These are phyloP conservation scores for Drosophila fulvimacula DNA, from an alignment of 2,888 invertebrate genomes.

Conservation along the genomic window DNA sequence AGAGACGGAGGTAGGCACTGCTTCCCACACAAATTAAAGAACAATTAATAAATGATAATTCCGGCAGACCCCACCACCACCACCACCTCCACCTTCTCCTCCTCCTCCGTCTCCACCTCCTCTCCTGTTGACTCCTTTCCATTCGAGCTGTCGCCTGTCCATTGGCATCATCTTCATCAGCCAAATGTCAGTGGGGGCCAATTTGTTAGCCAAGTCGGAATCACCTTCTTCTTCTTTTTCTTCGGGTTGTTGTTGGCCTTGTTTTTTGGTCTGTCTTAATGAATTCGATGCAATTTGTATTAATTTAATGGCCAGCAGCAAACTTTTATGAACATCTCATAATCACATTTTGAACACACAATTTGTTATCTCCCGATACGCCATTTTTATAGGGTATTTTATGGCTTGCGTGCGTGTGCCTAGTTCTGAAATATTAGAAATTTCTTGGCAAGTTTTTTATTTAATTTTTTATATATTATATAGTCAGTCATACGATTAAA, in stretches of 20 bases:
- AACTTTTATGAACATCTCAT: constrained; percentile 65
- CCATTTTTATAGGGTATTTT: constrained; percentile 13
- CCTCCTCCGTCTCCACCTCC: not conserved
- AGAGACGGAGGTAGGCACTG: constrained; percentile 23
- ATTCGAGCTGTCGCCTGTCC: constrained; percentile 38
- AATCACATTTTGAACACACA: constrained; percentile 68
- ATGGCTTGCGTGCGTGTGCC: not conserved
- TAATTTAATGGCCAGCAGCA: constrained; percentile 66
- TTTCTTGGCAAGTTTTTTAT: no score
- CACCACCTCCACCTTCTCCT: not conserved
- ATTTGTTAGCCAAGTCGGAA: constrained; percentile 45
- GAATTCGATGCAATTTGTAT: constrained; percentile 69
- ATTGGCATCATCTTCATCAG: constrained; percentile 42
- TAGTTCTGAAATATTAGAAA: not conserved
- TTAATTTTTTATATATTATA: no score
- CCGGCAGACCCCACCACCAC: not conserved
- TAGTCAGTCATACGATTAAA: no score
- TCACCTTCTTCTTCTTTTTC: not conserved
- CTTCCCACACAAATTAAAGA: constrained; percentile 78
- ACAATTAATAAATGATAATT: constrained; percentile 76
- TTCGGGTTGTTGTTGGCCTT: not conserved
- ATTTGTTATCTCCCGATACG: constrained; percentile 49
- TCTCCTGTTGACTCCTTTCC: constrained; percentile 9
- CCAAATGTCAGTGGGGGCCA: constrained; percentile 40
- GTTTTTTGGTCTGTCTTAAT: constrained; percentile 35